Conservation (phyloP, 2,113 vertebrate species). For the Eretmochelys imbricata region DNA sequence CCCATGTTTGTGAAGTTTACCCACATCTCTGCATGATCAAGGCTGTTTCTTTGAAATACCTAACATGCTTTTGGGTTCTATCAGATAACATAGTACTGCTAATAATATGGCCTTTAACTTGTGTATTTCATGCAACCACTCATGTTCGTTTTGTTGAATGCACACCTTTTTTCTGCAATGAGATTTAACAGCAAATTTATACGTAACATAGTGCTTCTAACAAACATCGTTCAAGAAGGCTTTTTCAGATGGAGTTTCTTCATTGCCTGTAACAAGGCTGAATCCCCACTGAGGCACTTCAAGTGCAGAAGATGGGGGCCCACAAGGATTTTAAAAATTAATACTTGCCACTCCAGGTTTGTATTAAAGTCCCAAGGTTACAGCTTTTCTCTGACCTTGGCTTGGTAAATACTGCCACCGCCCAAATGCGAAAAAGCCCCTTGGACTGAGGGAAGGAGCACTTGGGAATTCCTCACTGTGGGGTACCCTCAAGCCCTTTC, state of each 20-base stretch:
- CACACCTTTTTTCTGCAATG: background rate
- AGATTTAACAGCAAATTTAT: background rate
- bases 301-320: too few relatives aligned
- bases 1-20: rapidly evolving
- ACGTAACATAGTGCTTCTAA: background rate
- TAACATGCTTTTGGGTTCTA: background rate
- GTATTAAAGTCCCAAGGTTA: too few relatives aligned
- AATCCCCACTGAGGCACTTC: too few relatives aligned
- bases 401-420: too few relatives aligned
- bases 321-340: too few relatives aligned
- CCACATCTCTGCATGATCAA: background rate
- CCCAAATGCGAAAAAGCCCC: too few relatives aligned
- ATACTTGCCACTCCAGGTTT: too few relatives aligned
- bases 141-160: background rate
- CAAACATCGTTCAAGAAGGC: background rate
- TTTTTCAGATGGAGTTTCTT: background rate
- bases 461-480: too few relatives aligned
- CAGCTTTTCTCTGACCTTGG: too few relatives aligned
- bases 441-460: too few relatives aligned
- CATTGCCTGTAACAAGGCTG: background rate
- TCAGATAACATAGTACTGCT: background rate
- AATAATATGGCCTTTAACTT: background rate
- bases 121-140: background rate
- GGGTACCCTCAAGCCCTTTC: too few relatives aligned
- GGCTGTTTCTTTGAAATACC: background rate